Evolutionary conservation across 2,797 vertebrate species (phyloP).

Genomic region (Chiroxiphia lanceolata): DNA sequence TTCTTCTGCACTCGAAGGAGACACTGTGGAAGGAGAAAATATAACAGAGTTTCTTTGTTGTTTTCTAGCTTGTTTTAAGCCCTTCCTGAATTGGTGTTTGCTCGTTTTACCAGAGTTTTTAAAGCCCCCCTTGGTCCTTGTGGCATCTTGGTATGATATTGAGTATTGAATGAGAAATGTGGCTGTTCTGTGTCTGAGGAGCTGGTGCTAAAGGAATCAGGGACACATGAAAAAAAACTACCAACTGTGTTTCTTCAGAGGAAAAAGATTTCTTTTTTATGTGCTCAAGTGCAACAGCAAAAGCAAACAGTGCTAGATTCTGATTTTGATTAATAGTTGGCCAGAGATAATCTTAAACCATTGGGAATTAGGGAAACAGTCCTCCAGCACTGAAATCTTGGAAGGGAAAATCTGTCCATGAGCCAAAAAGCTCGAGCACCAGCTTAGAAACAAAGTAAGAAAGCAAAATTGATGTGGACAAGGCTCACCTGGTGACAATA

Average conservation of each 20-base stretch:
- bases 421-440: conserved; percentile 3
- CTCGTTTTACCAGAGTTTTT: neutral
- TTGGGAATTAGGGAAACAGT: conserved; percentile 13
- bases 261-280: neutral
- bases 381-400: conserved; percentile 26
- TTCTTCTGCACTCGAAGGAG: neutral
- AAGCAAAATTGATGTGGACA: neutral
- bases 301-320: neutral
- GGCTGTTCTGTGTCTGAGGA: neutral
- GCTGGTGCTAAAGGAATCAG: neutral
- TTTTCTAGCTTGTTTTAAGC: neutral
- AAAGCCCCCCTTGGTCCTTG: neutral
- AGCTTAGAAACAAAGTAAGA: conserved; percentile 1
- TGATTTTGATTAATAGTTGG: conserved; percentile 55
- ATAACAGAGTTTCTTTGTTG: neutral
- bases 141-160: neutral
- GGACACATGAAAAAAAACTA: neutral
- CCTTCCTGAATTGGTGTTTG: neutral
- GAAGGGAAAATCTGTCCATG: neutral
- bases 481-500: neutral
- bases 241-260: neutral
- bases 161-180: neutral
- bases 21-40: neutral
- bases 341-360: conserved; percentile 20
- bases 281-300: neutral